Base-by-base conservation (phyloP, 2,797 vertebrate genomes). In the Gallirallus australis region DNA sequence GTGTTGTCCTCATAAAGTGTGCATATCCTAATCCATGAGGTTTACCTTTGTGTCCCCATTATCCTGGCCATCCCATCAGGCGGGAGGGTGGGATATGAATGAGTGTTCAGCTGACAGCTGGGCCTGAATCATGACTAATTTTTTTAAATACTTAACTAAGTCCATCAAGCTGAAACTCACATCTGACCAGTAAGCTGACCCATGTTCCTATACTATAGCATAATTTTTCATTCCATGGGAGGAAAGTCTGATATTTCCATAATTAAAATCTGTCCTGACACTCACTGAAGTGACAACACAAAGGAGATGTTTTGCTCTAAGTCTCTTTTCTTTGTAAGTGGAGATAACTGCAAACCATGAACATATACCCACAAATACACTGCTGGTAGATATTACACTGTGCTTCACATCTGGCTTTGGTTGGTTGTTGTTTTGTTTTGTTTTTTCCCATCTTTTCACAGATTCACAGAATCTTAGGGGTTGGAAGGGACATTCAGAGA, bases 381-480 rank as follows among this genome's bases (percentile, higher is more conserved):
- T 60, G 33, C 11, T 11, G 6, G 25, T 66, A 64, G 16, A 17
- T n/a, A 27, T 9, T 18, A n/a, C 5, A 30, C 3, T 39, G 6
- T 73, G 14, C 19, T 59, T 73, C 66, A 73, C 39, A 4, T 30
- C 19, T 70, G 6, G 7, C 23, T 60, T 77, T 30, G 11, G 4
- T 1, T 47, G 47, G 47, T 54, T 15, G 17, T 31, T 54, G 30
- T 17, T 53, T 30, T 53, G 15, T 12, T 48, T 0, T 0, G 4
- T 6, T 15, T 47, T n/a, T 2, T 12, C 14, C 59, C 37, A 12
- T 7, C 15, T 65, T 18, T 45, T 45, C 42, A 45, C 42, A 45
- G 42, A 45, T 45, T 45, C 42, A 45, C 42, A 45, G 18, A 45
- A 45, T 45, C 42, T 9, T 45, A 45, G 42, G 42, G 18, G 42